These are phyloP conservation scores for Sinocyclocheilus anophthalmus DNA, from an alignment of 2,113 vertebrate genomes.

Conservation along the genomic window DNA sequence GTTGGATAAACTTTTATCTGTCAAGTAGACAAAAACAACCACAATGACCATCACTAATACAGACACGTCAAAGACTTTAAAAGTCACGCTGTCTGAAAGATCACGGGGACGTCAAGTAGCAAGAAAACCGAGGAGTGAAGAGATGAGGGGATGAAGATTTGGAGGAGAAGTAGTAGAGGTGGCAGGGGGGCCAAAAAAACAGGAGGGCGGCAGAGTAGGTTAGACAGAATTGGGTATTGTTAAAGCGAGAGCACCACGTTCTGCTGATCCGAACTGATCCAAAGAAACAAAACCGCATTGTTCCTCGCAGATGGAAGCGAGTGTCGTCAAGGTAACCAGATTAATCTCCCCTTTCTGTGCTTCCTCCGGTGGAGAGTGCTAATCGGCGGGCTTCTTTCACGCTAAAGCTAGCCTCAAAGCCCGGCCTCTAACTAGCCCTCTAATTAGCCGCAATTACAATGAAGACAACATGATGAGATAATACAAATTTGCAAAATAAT, in stretches of 20 bases:
- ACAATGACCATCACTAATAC: not conserved
- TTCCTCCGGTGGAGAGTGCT: constrained; percentile 99
- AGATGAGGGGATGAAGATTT: constrained; percentile 38
- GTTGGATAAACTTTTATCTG: not conserved
- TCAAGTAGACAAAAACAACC: not conserved
- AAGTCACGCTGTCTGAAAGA: constrained; percentile 22
- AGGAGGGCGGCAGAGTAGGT: constrained; percentile 56
- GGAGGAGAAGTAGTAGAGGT: constrained; percentile 49
- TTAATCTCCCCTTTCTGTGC: constrained; percentile 99
- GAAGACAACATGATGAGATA: constrained; percentile 99
- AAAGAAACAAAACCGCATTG: constrained; percentile 99
- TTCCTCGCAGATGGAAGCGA: constrained; percentile 99
- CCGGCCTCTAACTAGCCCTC: constrained; percentile 99
- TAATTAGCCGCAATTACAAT: constrained; percentile 99
- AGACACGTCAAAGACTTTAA: constrained; percentile 12
- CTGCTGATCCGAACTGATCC: constrained; percentile 98
- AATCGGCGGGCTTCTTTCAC: constrained; percentile 99
- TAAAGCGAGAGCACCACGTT: constrained; percentile 72
- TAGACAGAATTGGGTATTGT: constrained; percentile 94
- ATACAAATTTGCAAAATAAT: constrained; percentile 99
- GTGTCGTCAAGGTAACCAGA: constrained; percentile 99
- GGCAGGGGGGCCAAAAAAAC: constrained; percentile 53
- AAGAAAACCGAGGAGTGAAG: constrained; percentile 50
- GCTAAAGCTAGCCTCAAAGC: constrained; percentile 99
- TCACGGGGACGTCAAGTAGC: constrained; percentile 11